Conservation (phyloP, 2,797 vertebrate genomes). For the Acrocephalus scirpaceus region DNA sequence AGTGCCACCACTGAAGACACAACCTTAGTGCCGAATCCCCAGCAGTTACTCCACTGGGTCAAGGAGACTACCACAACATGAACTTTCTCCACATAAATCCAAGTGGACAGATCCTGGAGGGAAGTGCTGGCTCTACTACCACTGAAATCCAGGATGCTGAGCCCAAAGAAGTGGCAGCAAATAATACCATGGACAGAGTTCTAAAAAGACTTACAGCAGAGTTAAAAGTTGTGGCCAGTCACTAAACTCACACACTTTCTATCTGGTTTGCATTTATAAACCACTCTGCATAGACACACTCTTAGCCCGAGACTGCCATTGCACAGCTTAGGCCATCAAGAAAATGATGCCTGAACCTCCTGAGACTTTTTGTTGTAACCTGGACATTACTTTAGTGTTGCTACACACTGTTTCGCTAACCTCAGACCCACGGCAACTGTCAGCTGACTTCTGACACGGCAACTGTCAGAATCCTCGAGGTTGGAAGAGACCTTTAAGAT, state of each 20-base stretch:
- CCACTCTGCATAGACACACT: neutral
- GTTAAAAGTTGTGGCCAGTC: neutral
- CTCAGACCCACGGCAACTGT: neutral
- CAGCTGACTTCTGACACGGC: neutral
- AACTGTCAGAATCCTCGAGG: neutral
- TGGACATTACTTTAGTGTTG: rapidly evolving
- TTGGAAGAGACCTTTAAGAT: neutral
- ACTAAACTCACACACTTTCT: neutral
- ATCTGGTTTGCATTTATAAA: neutral
- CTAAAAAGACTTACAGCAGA: neutral
- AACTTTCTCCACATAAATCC: rapidly evolving
- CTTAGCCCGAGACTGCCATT: neutral
- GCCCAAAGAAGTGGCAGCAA: neutral
- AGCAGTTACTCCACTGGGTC: neutral
- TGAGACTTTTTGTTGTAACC: neutral
- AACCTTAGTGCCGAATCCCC: rapidly evolving
- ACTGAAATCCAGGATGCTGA: rapidly evolving
- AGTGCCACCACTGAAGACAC: neutral
- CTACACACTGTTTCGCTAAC: rapidly evolving
- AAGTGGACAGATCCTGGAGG: neutral
- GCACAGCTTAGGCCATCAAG: neutral
- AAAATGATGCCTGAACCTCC: neutral
- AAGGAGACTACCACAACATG: too few relatives aligned
- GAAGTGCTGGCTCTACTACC: neutral
- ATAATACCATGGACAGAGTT: rapidly evolving